Percentiles rank a stretch among this genome's conserved stretches.
Conservation (phyloP, 2,888 invertebrate genomes). For the Lydus trimaculatus region DNA sequence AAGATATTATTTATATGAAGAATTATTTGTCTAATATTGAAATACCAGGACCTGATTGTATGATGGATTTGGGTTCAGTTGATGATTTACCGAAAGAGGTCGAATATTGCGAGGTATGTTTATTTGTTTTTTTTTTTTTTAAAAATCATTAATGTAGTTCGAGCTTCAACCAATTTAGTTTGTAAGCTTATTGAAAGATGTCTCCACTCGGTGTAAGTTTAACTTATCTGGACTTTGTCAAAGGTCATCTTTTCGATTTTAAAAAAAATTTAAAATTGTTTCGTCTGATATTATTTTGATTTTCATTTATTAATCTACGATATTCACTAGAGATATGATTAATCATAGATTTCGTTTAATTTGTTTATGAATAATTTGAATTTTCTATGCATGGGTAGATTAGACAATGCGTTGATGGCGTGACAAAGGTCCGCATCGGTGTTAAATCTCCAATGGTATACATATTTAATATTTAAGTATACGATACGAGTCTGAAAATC, state of each 20-base stretch:
- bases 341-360: neutral
- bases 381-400: neutral
- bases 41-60: conserved; percentile 40
- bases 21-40: conserved; percentile 53
- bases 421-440: conserved; percentile 3
- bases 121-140: neutral
- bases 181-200: neutral
- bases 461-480: conserved; percentile 20
- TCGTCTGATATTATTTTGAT: neutral
- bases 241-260: neutral
- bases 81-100: conserved; percentile 58
- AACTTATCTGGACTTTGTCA: neutral
- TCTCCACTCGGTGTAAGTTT: neutral
- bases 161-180: neutral
- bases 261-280: too few species aligned
- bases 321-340: neutral
- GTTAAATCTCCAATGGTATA: neutral
- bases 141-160: neutral
- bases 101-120: conserved; percentile 56
- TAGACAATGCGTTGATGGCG: neutral
- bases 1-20: conserved; percentile 56
- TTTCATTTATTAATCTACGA: neutral
- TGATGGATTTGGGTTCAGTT: conserved; percentile 47
- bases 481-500: conserved; percentile 14
- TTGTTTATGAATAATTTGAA: neutral